phyloP scores from a whole-genome alignment of 2,113 vertebrate genomes.

The Chloroceryle aenea region DNA sequence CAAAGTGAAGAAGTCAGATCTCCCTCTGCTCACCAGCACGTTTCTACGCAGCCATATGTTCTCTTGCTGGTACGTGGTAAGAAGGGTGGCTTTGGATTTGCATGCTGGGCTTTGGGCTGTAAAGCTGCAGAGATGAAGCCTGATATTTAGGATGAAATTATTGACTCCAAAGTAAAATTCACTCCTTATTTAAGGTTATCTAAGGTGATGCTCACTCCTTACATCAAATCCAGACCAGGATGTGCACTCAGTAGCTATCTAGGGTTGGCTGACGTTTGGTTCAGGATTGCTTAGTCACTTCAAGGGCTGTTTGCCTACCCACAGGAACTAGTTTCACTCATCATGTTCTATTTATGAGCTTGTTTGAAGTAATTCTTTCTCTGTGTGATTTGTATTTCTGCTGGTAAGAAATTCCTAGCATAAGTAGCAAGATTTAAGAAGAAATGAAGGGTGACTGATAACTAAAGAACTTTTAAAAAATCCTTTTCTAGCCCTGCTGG shows the following conservation, averaged over 20 bases:
- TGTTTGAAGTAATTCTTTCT: background rate
- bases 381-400: background rate
- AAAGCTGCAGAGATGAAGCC: background rate
- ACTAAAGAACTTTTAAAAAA: slow-evolving; percentile 23
- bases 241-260: background rate
- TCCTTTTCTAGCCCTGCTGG: slow-evolving; percentile 84
- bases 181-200: background rate
- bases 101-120: background rate
- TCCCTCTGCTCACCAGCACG: slow-evolving; percentile 92
- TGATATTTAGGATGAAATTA: background rate
- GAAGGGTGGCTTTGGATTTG: background rate
- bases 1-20: slow-evolving; percentile 92
- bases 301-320: background rate
- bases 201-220: background rate
- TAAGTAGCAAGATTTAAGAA: slow-evolving; percentile 2
- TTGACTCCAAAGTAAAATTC: background rate
- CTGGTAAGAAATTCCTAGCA: slow-evolving; percentile 14
- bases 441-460: background rate
- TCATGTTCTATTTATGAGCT: background rate
- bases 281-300: background rate
- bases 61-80: slow-evolving; percentile 89
- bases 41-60: slow-evolving; percentile 93
- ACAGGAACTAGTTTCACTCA: background rate
- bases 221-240: background rate
- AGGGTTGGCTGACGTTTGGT: background rate